Evolutionary conservation across 2,113 vertebrate species (phyloP).

Genomic region (Gobius niger): DNA sequence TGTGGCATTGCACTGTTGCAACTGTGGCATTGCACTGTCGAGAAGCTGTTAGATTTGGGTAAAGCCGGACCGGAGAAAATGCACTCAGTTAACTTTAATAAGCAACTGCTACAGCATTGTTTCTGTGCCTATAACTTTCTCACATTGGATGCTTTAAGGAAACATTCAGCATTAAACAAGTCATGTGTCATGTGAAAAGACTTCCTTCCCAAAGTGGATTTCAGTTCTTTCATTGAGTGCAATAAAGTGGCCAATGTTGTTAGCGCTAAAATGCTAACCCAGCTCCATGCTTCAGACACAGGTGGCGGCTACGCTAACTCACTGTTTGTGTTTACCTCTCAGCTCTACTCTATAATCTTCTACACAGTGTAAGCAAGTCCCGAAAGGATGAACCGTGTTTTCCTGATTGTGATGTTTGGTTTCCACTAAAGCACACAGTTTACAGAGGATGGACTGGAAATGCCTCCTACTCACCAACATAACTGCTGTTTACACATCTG

Average conservation of each 20-base stretch:
- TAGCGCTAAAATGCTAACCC: too few species aligned
- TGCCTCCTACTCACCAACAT: not conserved
- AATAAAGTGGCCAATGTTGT: too few species aligned
- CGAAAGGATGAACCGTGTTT: slow-evolving; percentile 37
- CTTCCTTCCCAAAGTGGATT: too few species aligned
- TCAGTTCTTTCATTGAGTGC: too few species aligned
- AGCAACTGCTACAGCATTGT: slow-evolving; percentile 30
- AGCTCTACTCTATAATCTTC: slow-evolving; percentile 43
- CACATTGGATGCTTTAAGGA: slow-evolving; percentile 10
- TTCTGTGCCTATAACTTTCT: slow-evolving; percentile 6
- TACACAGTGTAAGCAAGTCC: slow-evolving; percentile 23
- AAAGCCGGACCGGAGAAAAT: too few species aligned
- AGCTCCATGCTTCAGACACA: slow-evolving; percentile 14
- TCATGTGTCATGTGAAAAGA: too few species aligned
- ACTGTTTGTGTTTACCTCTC: slow-evolving; percentile 48
- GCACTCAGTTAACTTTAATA: too few species aligned
- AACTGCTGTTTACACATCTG: not conserved
- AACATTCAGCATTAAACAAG: slow-evolving; percentile 8
- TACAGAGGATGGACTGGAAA: not conserved
- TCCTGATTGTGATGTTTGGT: slow-evolving; percentile 38
- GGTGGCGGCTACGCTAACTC: slow-evolving; percentile 11
- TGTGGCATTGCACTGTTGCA: too few species aligned
- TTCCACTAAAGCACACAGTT: slow-evolving; percentile 29
- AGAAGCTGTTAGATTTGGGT: too few species aligned
- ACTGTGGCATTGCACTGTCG: too few species aligned